These are phyloP conservation scores for Drosophila lacteicornis DNA, from an alignment of 1,140 invertebrate genomes.

Conservation along the genomic window DNA sequence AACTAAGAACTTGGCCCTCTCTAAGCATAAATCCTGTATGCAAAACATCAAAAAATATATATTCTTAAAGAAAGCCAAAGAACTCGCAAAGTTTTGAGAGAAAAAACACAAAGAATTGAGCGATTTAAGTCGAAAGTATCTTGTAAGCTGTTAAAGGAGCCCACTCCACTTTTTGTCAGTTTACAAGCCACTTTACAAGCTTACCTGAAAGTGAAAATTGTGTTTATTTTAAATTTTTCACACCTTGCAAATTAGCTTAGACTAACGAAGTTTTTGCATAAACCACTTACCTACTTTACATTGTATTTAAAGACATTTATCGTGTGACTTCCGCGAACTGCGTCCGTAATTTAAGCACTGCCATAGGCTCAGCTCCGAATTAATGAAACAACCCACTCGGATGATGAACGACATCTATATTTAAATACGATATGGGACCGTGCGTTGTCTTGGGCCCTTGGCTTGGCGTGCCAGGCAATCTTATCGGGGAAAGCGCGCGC, in stretches of 20 bases:
- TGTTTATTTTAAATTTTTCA: conserved; percentile 16
- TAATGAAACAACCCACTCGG: conserved; percentile 53
- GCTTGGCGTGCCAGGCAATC: conserved; percentile 44
- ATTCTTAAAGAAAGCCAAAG: not conserved
- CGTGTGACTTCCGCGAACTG: not conserved
- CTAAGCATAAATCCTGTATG: not conserved
- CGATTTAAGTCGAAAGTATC: conserved; percentile 32
- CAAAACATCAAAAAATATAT: not conserved
- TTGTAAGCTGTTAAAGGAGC: conserved; percentile 24
- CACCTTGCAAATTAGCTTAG: conserved; percentile 23
- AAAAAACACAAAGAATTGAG: conserved; percentile 12
- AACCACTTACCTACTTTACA: conserved; percentile 1
- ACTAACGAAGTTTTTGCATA: conserved; percentile 8
- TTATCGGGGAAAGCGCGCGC: conserved; percentile 65
- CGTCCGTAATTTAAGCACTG: conserved; percentile 9
- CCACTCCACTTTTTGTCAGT: conserved; percentile 7
- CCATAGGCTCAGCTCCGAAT: conserved; percentile 3
- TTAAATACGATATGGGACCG: conserved; percentile 44
- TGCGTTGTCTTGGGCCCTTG: conserved; percentile 40
- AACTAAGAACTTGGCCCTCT: too few species aligned
- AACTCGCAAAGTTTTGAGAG: not conserved
- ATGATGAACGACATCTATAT: conserved; percentile 46
- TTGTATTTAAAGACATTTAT: not conserved
- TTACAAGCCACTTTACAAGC: conserved; percentile 31
- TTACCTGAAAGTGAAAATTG: not conserved